Percentiles rank a stretch among this genome's conserved stretches.
Evolutionary conservation across 2,797 vertebrate genomes (phyloP).

Genomic region (Syngnathus rostellatus): DNA sequence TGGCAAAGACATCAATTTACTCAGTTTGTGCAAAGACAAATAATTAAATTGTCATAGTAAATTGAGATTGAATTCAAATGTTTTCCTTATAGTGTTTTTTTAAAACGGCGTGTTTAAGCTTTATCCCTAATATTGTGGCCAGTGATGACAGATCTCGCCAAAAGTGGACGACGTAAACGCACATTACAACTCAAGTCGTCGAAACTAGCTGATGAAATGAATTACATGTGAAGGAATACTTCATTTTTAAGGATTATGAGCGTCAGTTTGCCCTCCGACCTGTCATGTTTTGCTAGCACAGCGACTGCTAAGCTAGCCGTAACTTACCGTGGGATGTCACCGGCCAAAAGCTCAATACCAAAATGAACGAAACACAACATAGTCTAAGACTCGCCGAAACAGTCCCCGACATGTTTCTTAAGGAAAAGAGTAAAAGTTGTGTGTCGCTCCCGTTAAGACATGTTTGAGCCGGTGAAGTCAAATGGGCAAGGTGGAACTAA

Average conservation of each 20-base stretch:
- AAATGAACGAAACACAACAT: conserved; percentile 19
- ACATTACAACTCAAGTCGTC: not conserved
- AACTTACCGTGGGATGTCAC: conserved; percentile 49
- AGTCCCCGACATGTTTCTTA: conserved; percentile 30
- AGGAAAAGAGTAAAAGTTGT: not conserved
- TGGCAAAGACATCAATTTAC: no score
- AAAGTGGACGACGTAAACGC: not conserved
- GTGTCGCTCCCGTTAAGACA: conserved; percentile 13
- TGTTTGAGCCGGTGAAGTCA: not conserved
- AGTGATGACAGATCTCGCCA: not conserved
- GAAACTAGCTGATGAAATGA: not conserved
- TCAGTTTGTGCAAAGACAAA: not conserved
- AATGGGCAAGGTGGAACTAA: not conserved
- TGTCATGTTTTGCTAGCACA: conserved; percentile 8
- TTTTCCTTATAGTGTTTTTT: not conserved
- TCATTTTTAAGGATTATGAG: not conserved
- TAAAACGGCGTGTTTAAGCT: not conserved
- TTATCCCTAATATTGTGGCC: not conserved
- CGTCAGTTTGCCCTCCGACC: conserved; percentile 27
- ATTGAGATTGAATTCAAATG: no score
- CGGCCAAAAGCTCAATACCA: conserved; percentile 20
- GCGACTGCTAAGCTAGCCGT: not conserved
- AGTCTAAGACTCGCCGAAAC: conserved; percentile 5
- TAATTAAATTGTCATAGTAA: no score
- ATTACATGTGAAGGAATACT: not conserved